Evolutionary conservation across 2,797 vertebrate species (phyloP), one percentile per base, ranked within the genome.

Genomic region (Brotula barbata): DNA sequence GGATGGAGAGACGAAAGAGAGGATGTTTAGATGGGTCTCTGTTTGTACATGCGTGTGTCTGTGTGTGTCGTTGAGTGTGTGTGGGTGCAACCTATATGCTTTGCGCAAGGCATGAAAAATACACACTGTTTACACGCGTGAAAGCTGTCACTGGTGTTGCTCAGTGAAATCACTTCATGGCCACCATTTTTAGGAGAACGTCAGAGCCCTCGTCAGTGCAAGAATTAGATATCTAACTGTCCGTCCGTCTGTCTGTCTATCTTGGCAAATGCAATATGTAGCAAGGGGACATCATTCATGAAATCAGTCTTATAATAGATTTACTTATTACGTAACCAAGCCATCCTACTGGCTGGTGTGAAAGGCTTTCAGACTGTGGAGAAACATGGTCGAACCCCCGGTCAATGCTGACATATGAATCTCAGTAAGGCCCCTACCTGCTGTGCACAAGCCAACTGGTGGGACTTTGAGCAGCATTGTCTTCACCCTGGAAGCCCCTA

Each of bases 1-100:
- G 85, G 87, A 87, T 86, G 83, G 82, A 80, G 80, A 85, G 82
- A 84, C 70, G 71, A 58, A 80, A 68, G 75, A 71, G 78, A 77
- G 72, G 70, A 62, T 76, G 84, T 75, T 81, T 81, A 64, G 77
- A 79, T 83, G 81, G 68, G 77, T 61, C 53, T 65, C 59, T 68
- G 66, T 71, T 28, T 57, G 22, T 50, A 19, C 14, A 25, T 47
- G 31, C 49, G 54, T 46, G 68, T 57, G 54, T 65, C 55, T 65
- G 17, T 46, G 64, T 48, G 47, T 21, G 64, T 51, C 66, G 7
- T 43, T 41, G 22, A 40, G 41, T 59, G 40, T 25, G 52, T 42
- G 55, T 16, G 37, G 14, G 63, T 50, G 75, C 59, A 64, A 62
- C 71, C 68, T 63, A 57, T 25, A 0, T 58, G 74, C 69, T 77